Base-by-base conservation (phyloP, 2,113 vertebrate species). In the Spheniscus mendiculus region DNA sequence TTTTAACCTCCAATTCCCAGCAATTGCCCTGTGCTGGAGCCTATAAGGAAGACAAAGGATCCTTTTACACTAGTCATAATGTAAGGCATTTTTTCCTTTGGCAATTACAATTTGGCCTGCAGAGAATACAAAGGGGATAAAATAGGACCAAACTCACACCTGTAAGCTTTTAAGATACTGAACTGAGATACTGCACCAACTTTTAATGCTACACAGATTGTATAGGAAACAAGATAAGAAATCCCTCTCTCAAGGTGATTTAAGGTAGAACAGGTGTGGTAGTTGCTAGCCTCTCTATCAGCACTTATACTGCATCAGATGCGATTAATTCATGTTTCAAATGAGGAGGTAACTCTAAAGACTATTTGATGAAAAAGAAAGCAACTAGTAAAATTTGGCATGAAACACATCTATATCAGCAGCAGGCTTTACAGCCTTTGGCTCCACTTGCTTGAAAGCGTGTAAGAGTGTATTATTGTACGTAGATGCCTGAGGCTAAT, bases 301-400 rank as follows among this genome's bases (percentile, higher is more conserved):
- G 45, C 55, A 73, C 88, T 93, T 94, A 74, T 1, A 49, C 52
- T 63, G 70, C 44, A 61, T 45, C 45, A 79, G 58, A 83, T 84
- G 56, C 3, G 53, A 91, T 58, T 94, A 91, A 93, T 67, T 94
- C 65, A 67, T 49, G 12, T 86, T 96, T 96, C 89, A 95, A 94
- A 88, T 11, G 49, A 67, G n/a, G 30, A 73, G 25, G 17, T 26
- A 80, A 90, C 72, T 94, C 67, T 80, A 91, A 94, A 76, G 62
- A 86, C 36, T 56, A 80, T 74, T 40, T 87, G 82, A 83, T 50
- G 83, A 85, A 85, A 94, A 82, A 22, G 45, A 83, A 90, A 85
- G 22, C 45, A 82, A 59, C 50, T 36, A 66, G 27, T 30, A 96
- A 92, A 94, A 84, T 78, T 9, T 55, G 42, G 26, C 44, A 88